phyloP scores from a whole-genome alignment of 2,113 vertebrate genomes.

The Nycticebus coucang region DNA sequence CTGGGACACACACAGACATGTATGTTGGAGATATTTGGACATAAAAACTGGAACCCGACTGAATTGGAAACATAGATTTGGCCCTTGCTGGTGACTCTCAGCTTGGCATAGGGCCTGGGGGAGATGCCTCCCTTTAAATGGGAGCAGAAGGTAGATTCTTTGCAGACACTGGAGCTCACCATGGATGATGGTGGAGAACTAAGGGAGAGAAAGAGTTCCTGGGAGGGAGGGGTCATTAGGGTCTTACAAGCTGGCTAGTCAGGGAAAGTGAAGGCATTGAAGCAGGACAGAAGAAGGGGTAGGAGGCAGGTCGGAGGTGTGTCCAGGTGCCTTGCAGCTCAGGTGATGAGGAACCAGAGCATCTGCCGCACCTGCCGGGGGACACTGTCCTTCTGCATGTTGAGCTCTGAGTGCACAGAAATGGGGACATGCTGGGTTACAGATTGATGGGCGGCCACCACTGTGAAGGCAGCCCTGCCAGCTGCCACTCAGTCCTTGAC shows the following conservation, averaged over 20 bases:
- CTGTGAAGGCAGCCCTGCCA: not conserved
- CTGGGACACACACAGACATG: not conserved
- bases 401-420: too few species aligned
- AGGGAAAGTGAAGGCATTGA: too few species aligned
- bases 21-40: not conserved
- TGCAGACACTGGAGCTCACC: not conserved
- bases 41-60: not conserved
- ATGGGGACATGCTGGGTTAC: accelerated
- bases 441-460: accelerated
- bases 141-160: not conserved
- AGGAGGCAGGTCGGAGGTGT: not conserved
- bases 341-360: too few species aligned
- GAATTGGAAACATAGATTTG: not conserved
- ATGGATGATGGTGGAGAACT: not conserved
- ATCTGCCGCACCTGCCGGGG: not conserved
- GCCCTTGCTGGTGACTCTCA: not conserved
- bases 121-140: not conserved
- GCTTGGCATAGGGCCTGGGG: not conserved
- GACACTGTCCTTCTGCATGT: too few species aligned
- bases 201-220: not conserved
- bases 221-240: not conserved
- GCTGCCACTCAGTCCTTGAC: not conserved
- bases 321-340: not conserved
- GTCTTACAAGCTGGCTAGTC: not conserved
- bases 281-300: not conserved